These are phyloP conservation scores for Onychomys torridus DNA, from an alignment of 2,797 vertebrate genomes.

Conservation along the genomic window DNA sequence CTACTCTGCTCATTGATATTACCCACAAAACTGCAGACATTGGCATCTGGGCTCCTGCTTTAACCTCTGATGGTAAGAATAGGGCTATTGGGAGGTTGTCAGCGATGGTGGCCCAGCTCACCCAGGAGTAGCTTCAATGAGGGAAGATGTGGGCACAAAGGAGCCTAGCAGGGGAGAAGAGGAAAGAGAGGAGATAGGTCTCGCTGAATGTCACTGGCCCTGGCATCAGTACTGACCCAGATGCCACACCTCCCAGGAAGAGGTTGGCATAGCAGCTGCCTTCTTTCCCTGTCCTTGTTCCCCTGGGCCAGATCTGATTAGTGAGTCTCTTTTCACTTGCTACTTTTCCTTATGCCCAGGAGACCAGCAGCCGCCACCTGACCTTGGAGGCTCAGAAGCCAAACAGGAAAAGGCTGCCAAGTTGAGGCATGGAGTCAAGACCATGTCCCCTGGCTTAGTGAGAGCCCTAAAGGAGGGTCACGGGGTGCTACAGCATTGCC, in stretches of 20 bases:
- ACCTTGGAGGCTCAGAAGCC: not conserved
- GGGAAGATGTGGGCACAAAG: not conserved
- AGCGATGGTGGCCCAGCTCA: not conserved
- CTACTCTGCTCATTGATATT: not conserved
- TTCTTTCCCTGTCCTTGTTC: not conserved
- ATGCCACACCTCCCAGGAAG: not conserved
- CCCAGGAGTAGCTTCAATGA: not conserved
- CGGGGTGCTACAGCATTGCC: not conserved
- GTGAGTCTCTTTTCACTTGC: not conserved
- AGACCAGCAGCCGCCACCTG: not conserved
- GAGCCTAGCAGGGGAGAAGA: slow-evolving; percentile 1
- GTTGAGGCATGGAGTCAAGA: not conserved
- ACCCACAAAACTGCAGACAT: slow-evolving; percentile 1
- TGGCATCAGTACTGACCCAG: not conserved
- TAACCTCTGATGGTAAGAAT: not conserved
- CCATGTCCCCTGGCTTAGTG: not conserved
- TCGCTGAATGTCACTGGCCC: not conserved
- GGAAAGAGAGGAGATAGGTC: not conserved
- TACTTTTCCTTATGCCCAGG: not conserved
- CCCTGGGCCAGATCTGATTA: not conserved
- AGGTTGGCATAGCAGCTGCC: slow-evolving; percentile 47
- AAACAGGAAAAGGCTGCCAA: not conserved
- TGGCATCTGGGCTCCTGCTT: not conserved
- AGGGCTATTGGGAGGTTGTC: not conserved
- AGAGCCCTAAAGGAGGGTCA: not conserved